Percentiles rank a stretch among this genome's conserved stretches.
These are phyloP conservation scores for Drymonia ruficornis DNA, from an alignment of 2,888 invertebrate species.

Conservation along the genomic window DNA sequence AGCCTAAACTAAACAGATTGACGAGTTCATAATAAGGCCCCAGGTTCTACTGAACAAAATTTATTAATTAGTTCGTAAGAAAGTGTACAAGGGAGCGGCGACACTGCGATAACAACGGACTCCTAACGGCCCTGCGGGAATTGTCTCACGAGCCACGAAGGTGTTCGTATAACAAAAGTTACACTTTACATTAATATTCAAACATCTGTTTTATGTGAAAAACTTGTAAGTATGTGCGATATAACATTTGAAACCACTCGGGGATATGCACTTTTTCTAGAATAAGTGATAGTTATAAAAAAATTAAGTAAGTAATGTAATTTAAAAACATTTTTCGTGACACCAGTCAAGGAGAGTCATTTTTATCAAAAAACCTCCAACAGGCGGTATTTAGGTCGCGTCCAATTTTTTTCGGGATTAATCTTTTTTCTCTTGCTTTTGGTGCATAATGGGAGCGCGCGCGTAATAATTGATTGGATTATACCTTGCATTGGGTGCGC, in stretches of 20 bases:
- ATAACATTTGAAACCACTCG: neutral
- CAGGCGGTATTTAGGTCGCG: neutral
- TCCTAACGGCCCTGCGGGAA: no score
- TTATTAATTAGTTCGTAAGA: no score
- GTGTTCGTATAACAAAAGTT: neutral
- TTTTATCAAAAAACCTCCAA: neutral
- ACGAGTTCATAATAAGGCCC: no score
- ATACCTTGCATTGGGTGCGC: conserved; percentile 64
- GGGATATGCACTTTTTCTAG: neutral
- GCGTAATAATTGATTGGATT: conserved; percentile 80
- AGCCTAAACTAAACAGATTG: no score
- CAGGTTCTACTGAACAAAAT: no score
- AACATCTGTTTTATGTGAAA: neutral
- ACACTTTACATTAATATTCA: conserved; percentile 1
- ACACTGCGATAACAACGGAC: no score
- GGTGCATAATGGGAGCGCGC: conserved; percentile 65
- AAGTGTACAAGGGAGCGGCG: no score
- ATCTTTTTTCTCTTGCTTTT: conserved; percentile 66
- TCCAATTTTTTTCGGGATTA: conserved; percentile 43
- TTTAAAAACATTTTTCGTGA: no score
- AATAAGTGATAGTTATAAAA: no score
- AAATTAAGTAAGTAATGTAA: no score
- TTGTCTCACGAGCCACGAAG: neutral
- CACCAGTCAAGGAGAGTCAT: no score
- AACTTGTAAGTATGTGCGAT: no score